A percentile compares a stretch with the other conserved stretches of the same genome.
phyloP scores from a whole-genome alignment of 2,113 vertebrate genomes.

The Dunckerocampus dactyliophorus region DNA sequence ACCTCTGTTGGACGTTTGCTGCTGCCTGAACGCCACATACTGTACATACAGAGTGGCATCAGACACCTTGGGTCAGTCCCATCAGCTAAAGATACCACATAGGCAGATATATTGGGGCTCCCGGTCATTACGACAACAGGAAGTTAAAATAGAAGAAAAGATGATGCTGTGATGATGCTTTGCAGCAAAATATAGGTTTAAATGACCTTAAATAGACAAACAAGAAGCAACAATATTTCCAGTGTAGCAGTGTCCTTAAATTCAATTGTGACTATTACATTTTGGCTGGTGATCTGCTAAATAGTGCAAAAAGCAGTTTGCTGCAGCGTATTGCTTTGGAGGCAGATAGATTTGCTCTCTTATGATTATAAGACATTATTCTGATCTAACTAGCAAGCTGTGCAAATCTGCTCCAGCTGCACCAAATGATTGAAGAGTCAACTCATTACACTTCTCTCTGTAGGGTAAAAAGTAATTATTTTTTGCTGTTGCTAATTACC shows the following conservation, averaged over 20 bases:
- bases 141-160: too few relatives aligned
- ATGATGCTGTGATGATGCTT: too few relatives aligned
- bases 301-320: neutral
- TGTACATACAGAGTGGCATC: too few relatives aligned
- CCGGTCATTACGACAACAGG: too few relatives aligned
- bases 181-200: neutral
- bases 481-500: conserved; percentile 1
- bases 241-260: neutral
- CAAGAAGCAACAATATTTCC: neutral
- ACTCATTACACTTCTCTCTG: conserved; percentile 5
- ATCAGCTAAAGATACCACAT: too few relatives aligned
- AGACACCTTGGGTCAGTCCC: too few relatives aligned
- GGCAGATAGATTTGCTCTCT: conserved; percentile 8
- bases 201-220: neutral
- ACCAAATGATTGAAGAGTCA: conserved; percentile 8
- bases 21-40: neutral
- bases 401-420: conserved; percentile 17
- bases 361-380: conserved; percentile 13
- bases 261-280: neutral
- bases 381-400: conserved; percentile 7
- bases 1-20: conserved; percentile 6
- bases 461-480: conserved; percentile 12
- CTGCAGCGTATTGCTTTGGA: neutral
- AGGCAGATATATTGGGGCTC: too few relatives aligned
- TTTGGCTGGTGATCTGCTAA: neutral